Conservation (phyloP, 2,888 invertebrate species). For the Galerucella nymphaeae region DNA sequence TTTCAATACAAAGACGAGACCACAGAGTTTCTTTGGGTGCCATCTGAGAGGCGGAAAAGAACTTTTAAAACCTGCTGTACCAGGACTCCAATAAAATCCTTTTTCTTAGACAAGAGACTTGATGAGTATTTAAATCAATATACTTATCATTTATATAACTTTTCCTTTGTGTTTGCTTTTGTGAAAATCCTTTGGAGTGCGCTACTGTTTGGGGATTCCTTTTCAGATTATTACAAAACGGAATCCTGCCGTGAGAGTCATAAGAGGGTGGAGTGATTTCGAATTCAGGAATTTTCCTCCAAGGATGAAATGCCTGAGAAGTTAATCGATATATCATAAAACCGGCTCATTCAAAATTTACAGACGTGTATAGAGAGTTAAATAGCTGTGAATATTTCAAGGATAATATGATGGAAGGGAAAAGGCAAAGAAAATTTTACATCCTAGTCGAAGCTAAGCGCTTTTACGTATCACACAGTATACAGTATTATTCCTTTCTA, state of each 20-base stretch:
- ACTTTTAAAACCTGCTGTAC: too few relatives aligned
- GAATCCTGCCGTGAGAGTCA: slow-evolving; percentile 25
- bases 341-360: slow-evolving; percentile 9
- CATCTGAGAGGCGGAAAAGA: too few relatives aligned
- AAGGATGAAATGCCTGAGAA: slow-evolving; percentile 10
- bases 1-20: too few relatives aligned
- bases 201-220: slow-evolving; percentile 35
- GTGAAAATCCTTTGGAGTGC: background rate
- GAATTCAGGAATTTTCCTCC: slow-evolving; percentile 31
- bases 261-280: slow-evolving; percentile 18
- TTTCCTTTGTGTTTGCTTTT: background rate
- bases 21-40: too few relatives aligned
- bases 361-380: background rate
- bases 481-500: too few relatives aligned
- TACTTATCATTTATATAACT: background rate
- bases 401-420: background rate
- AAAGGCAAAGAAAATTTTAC: too few relatives aligned
- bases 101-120: too few relatives aligned
- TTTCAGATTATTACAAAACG: slow-evolving; percentile 45
- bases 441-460: too few relatives aligned
- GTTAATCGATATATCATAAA: slow-evolving; percentile 16
- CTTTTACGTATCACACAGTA: too few relatives aligned
- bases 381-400: slow-evolving; percentile 1
- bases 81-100: too few relatives aligned
- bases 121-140: too few relatives aligned